Percentiles rank a stretch among this genome's conserved stretches.
Evolutionary conservation across 2,888 invertebrate genomes (phyloP).

Genomic region (Epinotia ramella): DNA sequence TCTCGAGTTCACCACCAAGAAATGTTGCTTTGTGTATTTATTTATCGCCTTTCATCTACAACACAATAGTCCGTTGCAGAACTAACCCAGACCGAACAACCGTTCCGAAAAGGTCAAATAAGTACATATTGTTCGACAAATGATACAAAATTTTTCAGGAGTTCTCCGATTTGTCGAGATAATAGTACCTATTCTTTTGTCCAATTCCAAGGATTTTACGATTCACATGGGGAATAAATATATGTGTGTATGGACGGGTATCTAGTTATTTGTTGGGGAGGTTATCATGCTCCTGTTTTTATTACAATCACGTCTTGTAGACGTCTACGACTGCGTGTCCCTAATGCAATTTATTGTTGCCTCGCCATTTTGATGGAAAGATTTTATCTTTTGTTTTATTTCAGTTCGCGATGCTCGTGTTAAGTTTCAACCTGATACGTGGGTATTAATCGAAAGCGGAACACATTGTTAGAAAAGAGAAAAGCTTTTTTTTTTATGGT

Average conservation of each 20-base stretch:
- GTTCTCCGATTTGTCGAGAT: conserved; percentile 19
- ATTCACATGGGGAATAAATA: conserved; percentile 25
- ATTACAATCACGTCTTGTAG: conserved; percentile 41
- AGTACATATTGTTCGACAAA: conserved; percentile 32
- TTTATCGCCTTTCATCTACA: not conserved
- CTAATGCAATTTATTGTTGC: conserved; percentile 37
- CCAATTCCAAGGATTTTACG: conserved; percentile 28
- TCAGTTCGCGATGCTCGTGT: not conserved
- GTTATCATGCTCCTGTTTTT: conserved; percentile 25
- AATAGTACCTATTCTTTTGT: conserved; percentile 5
- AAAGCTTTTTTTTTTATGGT: not conserved
- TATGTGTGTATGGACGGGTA: conserved; percentile 14
- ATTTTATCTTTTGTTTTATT: conserved; percentile 33
- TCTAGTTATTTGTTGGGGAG: conserved; percentile 10
- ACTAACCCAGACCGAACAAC: not conserved
- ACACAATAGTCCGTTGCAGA: not conserved
- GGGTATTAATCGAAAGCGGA: conserved; percentile 19
- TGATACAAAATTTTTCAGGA: conserved; percentile 31
- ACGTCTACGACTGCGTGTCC: conserved; percentile 25
- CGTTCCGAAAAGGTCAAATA: conserved; percentile 13
- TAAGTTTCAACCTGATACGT: conserved; percentile 4
- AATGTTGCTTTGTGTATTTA: not conserved
- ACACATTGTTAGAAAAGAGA: conserved; percentile 2
- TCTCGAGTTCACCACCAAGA: not conserved
- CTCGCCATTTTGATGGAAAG: conserved; percentile 29